Evolutionary conservation across 2,797 vertebrate genomes (phyloP).

Genomic region (Myotis myotis): DNA sequence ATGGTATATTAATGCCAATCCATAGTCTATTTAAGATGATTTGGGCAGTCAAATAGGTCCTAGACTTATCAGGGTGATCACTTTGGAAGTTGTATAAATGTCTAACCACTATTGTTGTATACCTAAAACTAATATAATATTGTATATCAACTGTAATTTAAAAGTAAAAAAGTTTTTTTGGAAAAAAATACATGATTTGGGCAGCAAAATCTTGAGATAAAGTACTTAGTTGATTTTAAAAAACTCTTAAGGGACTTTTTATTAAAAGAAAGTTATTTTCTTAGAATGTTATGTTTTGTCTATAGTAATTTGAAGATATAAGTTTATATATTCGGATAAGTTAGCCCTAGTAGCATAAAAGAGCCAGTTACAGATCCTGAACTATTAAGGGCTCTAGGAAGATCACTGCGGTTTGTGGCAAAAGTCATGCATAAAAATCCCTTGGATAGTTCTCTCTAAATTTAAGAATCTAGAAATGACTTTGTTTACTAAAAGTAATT

Average conservation of each 20-base stretch:
- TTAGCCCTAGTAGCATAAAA: background rate
- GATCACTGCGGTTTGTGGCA: background rate
- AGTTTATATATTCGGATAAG: background rate
- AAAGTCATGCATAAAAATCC: background rate
- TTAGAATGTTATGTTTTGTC: slow-evolving; percentile 36
- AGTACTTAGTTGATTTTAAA: background rate
- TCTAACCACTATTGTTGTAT: background rate
- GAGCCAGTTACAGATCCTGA: background rate
- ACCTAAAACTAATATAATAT: background rate
- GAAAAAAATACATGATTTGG: background rate
- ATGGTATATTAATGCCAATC: background rate
- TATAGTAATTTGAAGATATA: background rate
- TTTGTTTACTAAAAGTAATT: slow-evolving; percentile 26
- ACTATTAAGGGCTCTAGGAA: background rate
- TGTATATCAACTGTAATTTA: background rate
- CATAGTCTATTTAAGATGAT: slow-evolving; percentile 16
- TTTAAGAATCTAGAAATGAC: slow-evolving; percentile 16
- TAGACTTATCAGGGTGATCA: background rate
- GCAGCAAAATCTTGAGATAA: slow-evolving; percentile 28
- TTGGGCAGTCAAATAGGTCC: background rate
- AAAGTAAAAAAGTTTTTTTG: background rate
- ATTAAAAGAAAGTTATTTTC: background rate
- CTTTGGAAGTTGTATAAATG: background rate
- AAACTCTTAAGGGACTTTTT: background rate
- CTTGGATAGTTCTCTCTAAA: background rate